phyloP scores from a whole-genome alignment of 1,140 invertebrate species.

The Neodiprion fabricii region DNA sequence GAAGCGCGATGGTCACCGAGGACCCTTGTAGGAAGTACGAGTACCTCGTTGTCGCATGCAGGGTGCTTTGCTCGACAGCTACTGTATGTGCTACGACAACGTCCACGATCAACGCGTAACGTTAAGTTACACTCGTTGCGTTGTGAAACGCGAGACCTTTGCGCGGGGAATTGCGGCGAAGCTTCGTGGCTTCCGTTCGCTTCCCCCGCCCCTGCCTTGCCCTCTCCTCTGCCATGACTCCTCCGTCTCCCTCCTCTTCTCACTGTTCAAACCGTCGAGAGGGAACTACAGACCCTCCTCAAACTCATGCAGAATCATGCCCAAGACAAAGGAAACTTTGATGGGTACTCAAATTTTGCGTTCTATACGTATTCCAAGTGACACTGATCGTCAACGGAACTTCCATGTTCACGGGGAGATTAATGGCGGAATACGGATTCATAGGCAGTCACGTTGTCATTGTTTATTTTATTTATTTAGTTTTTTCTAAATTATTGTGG shows the following conservation, averaged over 20 bases:
- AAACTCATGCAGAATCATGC: background rate
- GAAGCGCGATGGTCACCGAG: background rate
- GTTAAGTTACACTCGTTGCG: background rate
- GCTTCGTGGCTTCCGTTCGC: background rate
- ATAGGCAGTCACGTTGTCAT: too few species aligned
- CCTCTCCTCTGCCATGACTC: background rate
- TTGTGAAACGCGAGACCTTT: conserved; percentile 3
- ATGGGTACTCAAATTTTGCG: too few species aligned
- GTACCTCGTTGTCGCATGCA: background rate
- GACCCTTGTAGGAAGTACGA: conserved; percentile 1
- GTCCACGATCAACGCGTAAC: background rate
- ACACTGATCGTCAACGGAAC: too few species aligned
- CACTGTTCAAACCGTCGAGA: background rate
- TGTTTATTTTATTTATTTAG: too few species aligned
- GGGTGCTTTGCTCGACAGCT: background rate
- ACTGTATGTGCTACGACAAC: background rate
- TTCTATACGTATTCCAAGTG: too few species aligned
- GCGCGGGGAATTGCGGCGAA: background rate
- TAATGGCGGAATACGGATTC: too few species aligned
- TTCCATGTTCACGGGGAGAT: too few species aligned
- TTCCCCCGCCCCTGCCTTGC: background rate
- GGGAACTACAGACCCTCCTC: background rate
- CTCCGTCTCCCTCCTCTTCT: background rate
- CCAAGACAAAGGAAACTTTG: background rate
- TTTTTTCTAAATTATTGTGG: too few species aligned